Percentiles rank a stretch among this genome's conserved stretches.
Conservation (phyloP, 2,797 vertebrate species). For the Rallus crepitans region DNA sequence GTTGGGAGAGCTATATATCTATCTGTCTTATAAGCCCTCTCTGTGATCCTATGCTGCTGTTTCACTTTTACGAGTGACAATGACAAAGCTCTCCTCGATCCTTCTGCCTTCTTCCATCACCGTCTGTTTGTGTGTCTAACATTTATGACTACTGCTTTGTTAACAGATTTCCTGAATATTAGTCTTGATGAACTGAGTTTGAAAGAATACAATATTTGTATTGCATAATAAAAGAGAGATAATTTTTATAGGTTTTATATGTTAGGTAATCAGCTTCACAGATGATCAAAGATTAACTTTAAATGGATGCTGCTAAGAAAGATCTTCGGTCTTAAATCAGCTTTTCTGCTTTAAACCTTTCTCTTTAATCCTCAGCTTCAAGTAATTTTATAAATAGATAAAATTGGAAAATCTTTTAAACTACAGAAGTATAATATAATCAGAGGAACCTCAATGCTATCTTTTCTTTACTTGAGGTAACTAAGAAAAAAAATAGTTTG, state of each 20-base stretch:
- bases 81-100: background rate
- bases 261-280: slow-evolving; percentile 68
- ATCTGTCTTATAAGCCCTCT: background rate
- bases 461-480: slow-evolving; percentile 27
- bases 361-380: slow-evolving; percentile 67
- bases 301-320: slow-evolving; percentile 71
- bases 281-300: slow-evolving; percentile 73
- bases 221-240: slow-evolving; percentile 65
- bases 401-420: slow-evolving; percentile 76
- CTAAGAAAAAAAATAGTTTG: background rate
- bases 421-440: slow-evolving; percentile 54
- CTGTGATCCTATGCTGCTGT: background rate
- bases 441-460: slow-evolving; percentile 34
- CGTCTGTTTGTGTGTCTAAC: background rate
- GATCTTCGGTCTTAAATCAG: slow-evolving; percentile 68
- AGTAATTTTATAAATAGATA: slow-evolving; percentile 78
- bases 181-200: background rate
- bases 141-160: background rate
- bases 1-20: background rate
- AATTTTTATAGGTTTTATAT: slow-evolving; percentile 62
- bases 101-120: background rate
- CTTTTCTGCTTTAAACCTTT: slow-evolving; percentile 66
- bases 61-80: background rate
- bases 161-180: background rate
- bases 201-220: slow-evolving; percentile 8